Evolutionary conservation across 2,113 vertebrate genomes (phyloP).

Genomic region (Panurus biarmicus): DNA sequence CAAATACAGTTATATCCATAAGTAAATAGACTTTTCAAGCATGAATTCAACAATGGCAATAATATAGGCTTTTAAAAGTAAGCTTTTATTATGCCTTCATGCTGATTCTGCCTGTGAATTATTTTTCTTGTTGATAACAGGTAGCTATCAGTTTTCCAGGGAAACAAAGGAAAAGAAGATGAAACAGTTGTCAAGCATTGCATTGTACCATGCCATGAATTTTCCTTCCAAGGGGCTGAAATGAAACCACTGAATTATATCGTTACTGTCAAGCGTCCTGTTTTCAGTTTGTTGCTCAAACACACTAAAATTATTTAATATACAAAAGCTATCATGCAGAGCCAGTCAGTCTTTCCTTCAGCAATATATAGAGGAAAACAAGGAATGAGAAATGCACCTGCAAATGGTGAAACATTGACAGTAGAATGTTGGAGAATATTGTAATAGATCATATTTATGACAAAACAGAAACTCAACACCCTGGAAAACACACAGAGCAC

Average conservation of each 20-base stretch:
- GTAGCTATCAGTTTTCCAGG: conserved; percentile 39
- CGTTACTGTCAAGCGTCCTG: conserved; percentile 24
- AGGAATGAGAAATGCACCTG: conserved; percentile 54
- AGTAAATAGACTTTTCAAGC: not conserved
- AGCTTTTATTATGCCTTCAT: not conserved
- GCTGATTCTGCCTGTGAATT: not conserved
- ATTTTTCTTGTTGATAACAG: not conserved
- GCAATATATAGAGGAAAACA: conserved; percentile 36
- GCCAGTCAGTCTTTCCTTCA: conserved; percentile 41
- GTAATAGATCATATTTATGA: conserved; percentile 56
- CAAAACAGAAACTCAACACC: conserved; percentile 69
- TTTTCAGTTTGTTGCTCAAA: conserved; percentile 69
- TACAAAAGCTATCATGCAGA: conserved; percentile 46
- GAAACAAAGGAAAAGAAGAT: conserved; percentile 37
- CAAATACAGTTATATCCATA: not conserved
- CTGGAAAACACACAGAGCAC: conserved; percentile 51
- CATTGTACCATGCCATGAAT: not conserved
- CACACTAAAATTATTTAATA: conserved; percentile 64
- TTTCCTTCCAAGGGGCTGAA: conserved; percentile 7
- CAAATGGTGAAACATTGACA: conserved; percentile 54
- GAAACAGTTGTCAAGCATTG: conserved; percentile 1
- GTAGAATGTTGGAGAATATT: conserved; percentile 30
- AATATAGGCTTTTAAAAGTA: not conserved
- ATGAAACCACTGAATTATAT: not conserved
- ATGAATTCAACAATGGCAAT: not conserved